Percentiles rank a stretch among this genome's conserved stretches.
phyloP scores from a whole-genome alignment of 2,113 vertebrate species.

The Psilopsiagon aymara region DNA sequence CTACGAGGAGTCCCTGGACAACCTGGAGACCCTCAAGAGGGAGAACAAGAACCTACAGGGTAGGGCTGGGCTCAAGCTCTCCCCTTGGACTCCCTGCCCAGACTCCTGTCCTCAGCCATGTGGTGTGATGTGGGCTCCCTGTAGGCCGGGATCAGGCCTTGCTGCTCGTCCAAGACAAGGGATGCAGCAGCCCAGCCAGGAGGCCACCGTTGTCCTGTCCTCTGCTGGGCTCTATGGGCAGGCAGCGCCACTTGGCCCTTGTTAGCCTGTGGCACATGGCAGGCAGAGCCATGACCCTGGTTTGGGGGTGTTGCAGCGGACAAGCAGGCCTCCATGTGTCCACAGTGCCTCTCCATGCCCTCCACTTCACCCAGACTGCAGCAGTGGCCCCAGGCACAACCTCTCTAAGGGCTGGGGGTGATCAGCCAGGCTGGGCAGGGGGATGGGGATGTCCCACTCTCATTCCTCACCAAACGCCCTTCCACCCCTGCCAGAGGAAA shows the following conservation, averaged over 20 bases:
- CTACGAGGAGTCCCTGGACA: conserved; percentile 89
- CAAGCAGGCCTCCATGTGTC: neutral
- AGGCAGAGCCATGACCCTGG: rapidly evolving
- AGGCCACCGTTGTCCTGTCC: neutral
- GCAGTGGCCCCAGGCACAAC: neutral
- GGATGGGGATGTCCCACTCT: neutral
- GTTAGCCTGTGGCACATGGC: neutral
- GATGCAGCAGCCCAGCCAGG: neutral
- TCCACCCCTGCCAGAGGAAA: conserved; percentile 83
- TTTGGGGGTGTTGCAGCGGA: neutral
- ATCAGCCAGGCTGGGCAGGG: neutral
- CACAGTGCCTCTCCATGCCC: neutral
- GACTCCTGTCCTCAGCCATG: neutral
- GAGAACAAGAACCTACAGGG: conserved; percentile 97
- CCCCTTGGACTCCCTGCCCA: neutral
- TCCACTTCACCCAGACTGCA: neutral
- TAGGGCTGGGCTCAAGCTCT: conserved; percentile 14
- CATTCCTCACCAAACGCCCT: neutral
- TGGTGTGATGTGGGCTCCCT: neutral
- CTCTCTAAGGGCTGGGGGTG: neutral
- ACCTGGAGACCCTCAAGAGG: conserved; percentile 88
- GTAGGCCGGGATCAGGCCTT: neutral
- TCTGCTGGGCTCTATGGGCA: neutral
- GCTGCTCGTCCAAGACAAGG: neutral
- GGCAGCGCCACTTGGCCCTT: neutral